A percentile compares a stretch with the other conserved stretches of the same genome.
Evolutionary conservation across 2,888 invertebrate genomes (phyloP).

Genomic region (Hypselothyrea guttata): DNA sequence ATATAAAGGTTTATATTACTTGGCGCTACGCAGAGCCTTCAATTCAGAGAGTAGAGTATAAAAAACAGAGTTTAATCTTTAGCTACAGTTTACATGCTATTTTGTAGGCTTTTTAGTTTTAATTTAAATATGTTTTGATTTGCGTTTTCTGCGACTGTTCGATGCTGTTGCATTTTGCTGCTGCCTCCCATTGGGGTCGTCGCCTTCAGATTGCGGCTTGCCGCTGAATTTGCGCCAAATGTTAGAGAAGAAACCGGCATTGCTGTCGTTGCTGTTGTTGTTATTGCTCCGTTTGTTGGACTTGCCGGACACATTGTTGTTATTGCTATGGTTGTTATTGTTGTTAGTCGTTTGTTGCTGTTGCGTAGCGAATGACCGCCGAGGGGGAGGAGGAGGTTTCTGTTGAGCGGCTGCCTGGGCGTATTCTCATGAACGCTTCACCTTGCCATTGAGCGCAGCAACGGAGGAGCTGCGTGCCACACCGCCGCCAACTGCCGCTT

Average conservation of each 20-base stretch:
- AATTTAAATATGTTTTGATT: slow-evolving; percentile 72
- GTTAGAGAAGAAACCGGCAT: slow-evolving; percentile 50
- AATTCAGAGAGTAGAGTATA: slow-evolving; percentile 57
- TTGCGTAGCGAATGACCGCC: slow-evolving; percentile 38
- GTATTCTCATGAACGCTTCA: slow-evolving; percentile 83
- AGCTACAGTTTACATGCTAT: slow-evolving; percentile 40
- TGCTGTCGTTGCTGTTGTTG: slow-evolving; percentile 41
- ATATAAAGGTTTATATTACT: slow-evolving; percentile 45
- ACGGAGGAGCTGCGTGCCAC: slow-evolving; percentile 80
- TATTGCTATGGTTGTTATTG: slow-evolving; percentile 65
- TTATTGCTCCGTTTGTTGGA: slow-evolving; percentile 49
- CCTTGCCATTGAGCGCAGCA: slow-evolving; percentile 80
- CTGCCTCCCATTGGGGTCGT: neutral
- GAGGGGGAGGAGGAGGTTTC: no score
- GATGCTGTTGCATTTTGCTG: slow-evolving; percentile 13
- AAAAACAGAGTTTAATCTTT: slow-evolving; percentile 60
- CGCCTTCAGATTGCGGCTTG: slow-evolving; percentile 15
- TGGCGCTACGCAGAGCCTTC: slow-evolving; percentile 54
- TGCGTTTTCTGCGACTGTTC: slow-evolving; percentile 77
- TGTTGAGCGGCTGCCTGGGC: slow-evolving; percentile 77
- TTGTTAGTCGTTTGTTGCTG: slow-evolving; percentile 47
- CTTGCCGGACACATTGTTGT: slow-evolving; percentile 54
- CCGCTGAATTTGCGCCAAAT: slow-evolving; percentile 63
- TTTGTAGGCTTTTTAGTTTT: slow-evolving; percentile 17
- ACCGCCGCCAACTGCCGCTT: slow-evolving; percentile 84